Conservation (phyloP, 37 sponge, comb jelly and placozoan genomes). For the Cliona cf. orientalis region DNA sequence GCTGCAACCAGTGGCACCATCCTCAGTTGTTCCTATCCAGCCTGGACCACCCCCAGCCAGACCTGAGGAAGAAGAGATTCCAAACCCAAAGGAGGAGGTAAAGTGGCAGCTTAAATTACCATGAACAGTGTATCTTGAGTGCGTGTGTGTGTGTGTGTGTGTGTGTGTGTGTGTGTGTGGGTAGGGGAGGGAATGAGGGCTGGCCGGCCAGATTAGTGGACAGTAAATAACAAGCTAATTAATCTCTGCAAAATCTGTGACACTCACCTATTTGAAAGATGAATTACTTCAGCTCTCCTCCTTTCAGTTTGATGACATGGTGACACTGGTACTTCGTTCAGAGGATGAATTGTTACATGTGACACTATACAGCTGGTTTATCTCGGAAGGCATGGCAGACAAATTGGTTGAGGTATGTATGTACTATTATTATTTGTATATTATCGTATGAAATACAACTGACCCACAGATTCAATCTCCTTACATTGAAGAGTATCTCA, state of each 20-base stretch:
- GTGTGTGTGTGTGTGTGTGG: conserved; percentile 8
- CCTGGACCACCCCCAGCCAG: conserved; percentile 58
- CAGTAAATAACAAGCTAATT: no score
- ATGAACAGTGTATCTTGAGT: not conserved
- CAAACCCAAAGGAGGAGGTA: conserved; percentile 27
- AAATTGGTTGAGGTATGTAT: conserved; percentile 75
- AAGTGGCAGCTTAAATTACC: not conserved
- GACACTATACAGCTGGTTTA: conserved; percentile 89
- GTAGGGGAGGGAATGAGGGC: not conserved
- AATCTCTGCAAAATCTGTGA: not conserved
- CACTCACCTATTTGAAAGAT: not conserved
- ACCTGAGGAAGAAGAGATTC: not conserved
- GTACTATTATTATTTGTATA: not conserved
- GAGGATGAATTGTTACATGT: conserved; percentile 92
- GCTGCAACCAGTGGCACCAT: not conserved
- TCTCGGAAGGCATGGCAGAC: conserved; percentile 58
- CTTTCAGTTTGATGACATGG: conserved; percentile 61
- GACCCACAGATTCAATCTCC: conserved; percentile 84
- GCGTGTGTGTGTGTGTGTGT: conserved; percentile 27
- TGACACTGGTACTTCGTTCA: conserved; percentile 58
- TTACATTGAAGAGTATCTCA: conserved; percentile 83
- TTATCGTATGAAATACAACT: no score
- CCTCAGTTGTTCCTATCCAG: conserved; percentile 41
- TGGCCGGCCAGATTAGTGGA: not conserved
- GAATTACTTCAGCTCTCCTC: not conserved